Evolutionary conservation across 2,888 invertebrate genomes (phyloP).

Genomic region (Anticlea derivata): DNA sequence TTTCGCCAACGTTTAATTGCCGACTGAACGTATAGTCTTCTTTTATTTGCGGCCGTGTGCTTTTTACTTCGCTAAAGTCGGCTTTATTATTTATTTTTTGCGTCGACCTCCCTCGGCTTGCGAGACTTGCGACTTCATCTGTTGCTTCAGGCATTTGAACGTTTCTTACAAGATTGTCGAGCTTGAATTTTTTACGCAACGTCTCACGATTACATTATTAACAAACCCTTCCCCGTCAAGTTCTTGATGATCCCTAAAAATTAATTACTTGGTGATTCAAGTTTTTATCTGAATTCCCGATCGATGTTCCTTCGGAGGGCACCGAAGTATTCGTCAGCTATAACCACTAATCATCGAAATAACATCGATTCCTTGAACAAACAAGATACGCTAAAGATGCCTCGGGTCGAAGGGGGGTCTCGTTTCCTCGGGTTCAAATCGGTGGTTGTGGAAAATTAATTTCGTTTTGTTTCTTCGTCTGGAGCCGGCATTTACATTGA

Average conservation of each 20-base stretch:
- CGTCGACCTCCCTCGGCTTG: conserved; percentile 47
- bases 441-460: conserved; percentile 80
- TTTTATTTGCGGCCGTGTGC: conserved; percentile 51
- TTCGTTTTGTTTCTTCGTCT: conserved; percentile 82
- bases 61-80: conserved; percentile 49
- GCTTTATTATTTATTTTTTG: conserved; percentile 70
- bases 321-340: conserved; percentile 42
- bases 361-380: conserved; percentile 59
- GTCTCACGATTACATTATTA: conserved; percentile 27
- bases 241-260: conserved; percentile 32
- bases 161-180: conserved; percentile 22
- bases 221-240: conserved; percentile 32
- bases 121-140: conserved; percentile 51
- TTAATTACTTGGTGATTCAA: conserved; percentile 33
- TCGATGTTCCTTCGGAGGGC: conserved; percentile 57
- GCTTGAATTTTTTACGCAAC: conserved; percentile 22
- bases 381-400: conserved; percentile 67
- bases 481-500: conserved; percentile 82
- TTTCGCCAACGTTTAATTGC: conserved; percentile 57
- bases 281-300: conserved; percentile 62
- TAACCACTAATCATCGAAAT: conserved; percentile 70
- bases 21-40: conserved; percentile 45
- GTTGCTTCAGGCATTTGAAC: conserved; percentile 39
- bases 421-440: conserved; percentile 66
- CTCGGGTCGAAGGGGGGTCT: conserved; percentile 76